Evolutionary conservation across 2,888 invertebrate genomes (phyloP), one percentile per base, ranked within the genome.

Genomic region (Abscondita cerata): DNA sequence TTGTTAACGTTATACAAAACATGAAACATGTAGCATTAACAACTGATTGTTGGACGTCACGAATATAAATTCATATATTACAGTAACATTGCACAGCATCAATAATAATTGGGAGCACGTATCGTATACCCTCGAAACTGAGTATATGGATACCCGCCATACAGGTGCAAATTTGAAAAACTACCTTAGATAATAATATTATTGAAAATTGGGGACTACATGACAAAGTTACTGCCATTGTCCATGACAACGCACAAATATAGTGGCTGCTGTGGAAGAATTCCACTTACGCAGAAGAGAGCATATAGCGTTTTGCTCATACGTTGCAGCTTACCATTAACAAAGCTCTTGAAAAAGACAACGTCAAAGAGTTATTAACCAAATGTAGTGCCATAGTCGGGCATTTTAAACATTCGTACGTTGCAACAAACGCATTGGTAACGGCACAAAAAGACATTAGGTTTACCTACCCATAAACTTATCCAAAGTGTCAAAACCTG

Each of bases 11-110:
- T 4, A 4, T 25, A 25, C 4, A 6, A 25, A 6, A 2, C 2
- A 2, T 25, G 6, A 25, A 25, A 2, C 25, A 25, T 25, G 4
- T 25, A 6, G 58, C 67, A 15, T 33, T 69, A 25, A 72, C 70
- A 25, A 70, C 69, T n/a, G 71, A 72, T 56, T 65, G 64, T 25
- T 72, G 69, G 71, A 70, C 65, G 13, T 72, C 71, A 16, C 52
- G 67, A 41, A 61, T 25, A 68, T 47, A 13, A 68, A 70, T 51
- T 66, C 67, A 1, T 71, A 71, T 53, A 66, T 70, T n/a, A 66
- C 65, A 20, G 55, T 71, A 66, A 38, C 25, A 25, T 2, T 6
- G 6, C 25, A 25, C 6, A 6, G 25, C 4, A 25, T 25, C 2
- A 4, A 2, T 2, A 4, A 2, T 2, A 25, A 2, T 25, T 25